Conservation (phyloP, 2,113 vertebrate species). For the Sapajus apella region DNA sequence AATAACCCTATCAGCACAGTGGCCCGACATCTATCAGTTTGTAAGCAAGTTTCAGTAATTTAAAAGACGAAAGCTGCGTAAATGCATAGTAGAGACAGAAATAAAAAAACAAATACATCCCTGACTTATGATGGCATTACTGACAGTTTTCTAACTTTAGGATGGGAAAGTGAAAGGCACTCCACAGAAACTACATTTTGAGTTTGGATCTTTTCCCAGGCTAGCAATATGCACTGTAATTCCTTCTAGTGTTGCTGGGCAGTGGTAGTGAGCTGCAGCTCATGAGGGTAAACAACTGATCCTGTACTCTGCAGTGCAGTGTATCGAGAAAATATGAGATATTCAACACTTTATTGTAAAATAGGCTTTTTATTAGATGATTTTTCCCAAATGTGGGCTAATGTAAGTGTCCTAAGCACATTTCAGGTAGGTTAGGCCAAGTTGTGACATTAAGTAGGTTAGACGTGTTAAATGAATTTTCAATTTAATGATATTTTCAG, state of each 20-base stretch:
- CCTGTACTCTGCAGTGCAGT: neutral
- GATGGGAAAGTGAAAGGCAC: neutral
- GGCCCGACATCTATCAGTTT: neutral
- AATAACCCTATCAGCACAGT: neutral
- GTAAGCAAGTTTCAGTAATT: neutral
- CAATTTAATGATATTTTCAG: neutral
- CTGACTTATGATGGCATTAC: neutral
- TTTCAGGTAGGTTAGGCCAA: neutral
- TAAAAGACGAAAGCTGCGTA: neutral
- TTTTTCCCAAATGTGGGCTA: neutral
- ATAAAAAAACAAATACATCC: neutral
- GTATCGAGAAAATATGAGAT: neutral
- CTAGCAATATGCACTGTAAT: neutral
- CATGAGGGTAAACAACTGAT: neutral
- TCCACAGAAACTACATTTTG: neutral
- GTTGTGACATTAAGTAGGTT: neutral
- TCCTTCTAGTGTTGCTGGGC: neutral
- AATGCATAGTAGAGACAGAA: neutral
- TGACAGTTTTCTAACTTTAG: neutral
- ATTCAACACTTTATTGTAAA: neutral
- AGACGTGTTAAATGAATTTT: neutral
- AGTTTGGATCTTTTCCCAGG: neutral
- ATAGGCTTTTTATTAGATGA: neutral
- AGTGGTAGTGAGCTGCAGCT: no score
- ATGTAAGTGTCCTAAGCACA: neutral